phyloP scores from a whole-genome alignment of 2,113 vertebrate genomes.

The zebrafish (Danio rerio) region DNA sequence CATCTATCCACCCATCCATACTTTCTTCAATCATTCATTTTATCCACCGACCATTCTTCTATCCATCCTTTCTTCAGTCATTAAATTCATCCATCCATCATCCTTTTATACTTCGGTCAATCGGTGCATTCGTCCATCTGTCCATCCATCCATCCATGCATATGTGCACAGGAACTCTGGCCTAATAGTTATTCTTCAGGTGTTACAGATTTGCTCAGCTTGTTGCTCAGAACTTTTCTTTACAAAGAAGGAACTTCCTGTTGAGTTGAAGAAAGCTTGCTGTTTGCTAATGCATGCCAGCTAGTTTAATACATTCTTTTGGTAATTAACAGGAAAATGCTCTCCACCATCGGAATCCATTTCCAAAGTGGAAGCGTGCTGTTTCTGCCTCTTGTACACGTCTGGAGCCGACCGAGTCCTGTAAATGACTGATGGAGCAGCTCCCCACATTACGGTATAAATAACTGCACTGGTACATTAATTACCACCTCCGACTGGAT shows the following conservation, averaged over 20 bases:
- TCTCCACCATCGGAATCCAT: constrained; percentile 52
- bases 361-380: constrained; percentile 45
- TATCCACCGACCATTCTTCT: too few relatives aligned
- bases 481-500: constrained; percentile 70
- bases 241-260: not conserved
- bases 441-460: constrained; percentile 64
- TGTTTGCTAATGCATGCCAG: not conserved
- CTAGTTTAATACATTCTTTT: constrained; percentile 47
- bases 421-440: constrained; percentile 56
- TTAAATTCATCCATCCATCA: too few relatives aligned
- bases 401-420: constrained; percentile 53
- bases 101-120: too few relatives aligned
- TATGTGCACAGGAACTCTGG: too few relatives aligned
- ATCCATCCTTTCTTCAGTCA: too few relatives aligned
- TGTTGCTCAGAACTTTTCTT: constrained; percentile 1
- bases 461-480: constrained; percentile 67
- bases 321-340: constrained; percentile 60
- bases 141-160: too few relatives aligned
- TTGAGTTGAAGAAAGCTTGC: not conserved
- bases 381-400: constrained; percentile 40
- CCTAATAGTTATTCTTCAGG: too few relatives aligned
- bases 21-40: too few relatives aligned
- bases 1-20: too few relatives aligned
- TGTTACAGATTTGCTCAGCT: too few relatives aligned
- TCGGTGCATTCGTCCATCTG: too few relatives aligned